Evolutionary conservation across 2,113 vertebrate species (phyloP).

Genomic region (Hyperopisus bebe): DNA sequence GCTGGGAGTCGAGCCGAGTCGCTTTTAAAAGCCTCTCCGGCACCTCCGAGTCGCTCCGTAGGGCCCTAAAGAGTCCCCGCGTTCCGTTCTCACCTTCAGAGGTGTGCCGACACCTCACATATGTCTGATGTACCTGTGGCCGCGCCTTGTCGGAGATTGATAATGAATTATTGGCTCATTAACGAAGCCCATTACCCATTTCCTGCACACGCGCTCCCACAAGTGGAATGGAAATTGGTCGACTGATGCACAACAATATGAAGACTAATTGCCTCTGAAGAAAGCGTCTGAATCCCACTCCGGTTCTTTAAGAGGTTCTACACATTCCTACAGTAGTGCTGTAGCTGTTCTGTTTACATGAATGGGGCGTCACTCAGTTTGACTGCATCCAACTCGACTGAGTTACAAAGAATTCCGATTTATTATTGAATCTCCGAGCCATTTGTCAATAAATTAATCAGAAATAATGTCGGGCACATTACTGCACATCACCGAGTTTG

Average conservation of each 20-base stretch:
- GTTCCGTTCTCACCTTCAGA: conserved; percentile 44
- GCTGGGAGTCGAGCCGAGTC: conserved; percentile 35
- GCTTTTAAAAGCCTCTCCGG: conserved; percentile 51
- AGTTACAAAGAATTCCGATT: neutral
- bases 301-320: conserved; percentile 47
- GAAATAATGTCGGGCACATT: neutral
- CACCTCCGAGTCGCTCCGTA: conserved; percentile 23
- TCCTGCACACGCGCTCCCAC: conserved; percentile 61
- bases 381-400: neutral
- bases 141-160: conserved; percentile 61
- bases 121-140: conserved; percentile 41
- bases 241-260: conserved; percentile 66
- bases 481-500: neutral
- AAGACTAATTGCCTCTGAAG: conserved; percentile 71
- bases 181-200: conserved; percentile 70
- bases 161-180: conserved; percentile 74
- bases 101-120: conserved; percentile 51
- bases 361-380: neutral
- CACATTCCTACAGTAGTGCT: conserved; percentile 48
- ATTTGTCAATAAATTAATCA: neutral
- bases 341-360: neutral
- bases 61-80: conserved; percentile 29
- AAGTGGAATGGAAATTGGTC: conserved; percentile 57
- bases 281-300: conserved; percentile 51
- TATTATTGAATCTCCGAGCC: neutral